Base-by-base conservation (phyloP, 2,797 vertebrate species). In the Macropodus opercularis region DNA sequence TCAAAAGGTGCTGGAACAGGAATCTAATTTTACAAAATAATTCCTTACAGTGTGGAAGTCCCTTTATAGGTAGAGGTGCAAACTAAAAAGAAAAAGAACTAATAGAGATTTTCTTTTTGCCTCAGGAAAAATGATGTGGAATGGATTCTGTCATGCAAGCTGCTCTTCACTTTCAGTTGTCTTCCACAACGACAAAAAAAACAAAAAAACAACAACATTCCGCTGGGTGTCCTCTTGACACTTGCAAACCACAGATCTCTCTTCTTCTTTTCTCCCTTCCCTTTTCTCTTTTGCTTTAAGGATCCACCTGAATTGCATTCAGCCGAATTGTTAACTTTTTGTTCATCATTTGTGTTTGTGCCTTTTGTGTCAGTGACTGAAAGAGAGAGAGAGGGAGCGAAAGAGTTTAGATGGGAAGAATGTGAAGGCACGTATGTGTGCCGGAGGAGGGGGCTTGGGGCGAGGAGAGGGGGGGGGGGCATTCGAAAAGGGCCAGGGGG, bases 31-130 rank as follows among this genome's bases (percentile, higher is more conserved):
- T 91, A 91, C 75, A 92, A 91, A 92, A 93, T 89, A 92, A 93
- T 93, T 94, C 92, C 92, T 93, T 93, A 92, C 92, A 93, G 92
- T 94, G 92, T 93, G 92, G 91, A 93, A 90, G 91, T 93, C 91
- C 92, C 90, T 93, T 92, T 92, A 92, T 91, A 91, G 90, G 90
- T 91, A 93, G 88, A 92, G 92, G 92, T 94, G 92, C 92, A 93
- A 93, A 92, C 89, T 92, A 92, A 89, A 84, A 90, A 86, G 80
- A 88, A 90, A 86, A 91, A 91, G 57, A 88, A 89, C 85, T 91
- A 89, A 84, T 79, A 90, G 84, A 88, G 87, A 87, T 80, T 85
- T 88, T 85, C 79, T 90, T 86, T 90, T 85, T 84, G 83, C 88
- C 80, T 89, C 78, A 70, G 86, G 79, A 90, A 82, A 81, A 87